Conservation (phyloP, 2,113 vertebrate genomes). For the Lophochroa leadbeateri region DNA sequence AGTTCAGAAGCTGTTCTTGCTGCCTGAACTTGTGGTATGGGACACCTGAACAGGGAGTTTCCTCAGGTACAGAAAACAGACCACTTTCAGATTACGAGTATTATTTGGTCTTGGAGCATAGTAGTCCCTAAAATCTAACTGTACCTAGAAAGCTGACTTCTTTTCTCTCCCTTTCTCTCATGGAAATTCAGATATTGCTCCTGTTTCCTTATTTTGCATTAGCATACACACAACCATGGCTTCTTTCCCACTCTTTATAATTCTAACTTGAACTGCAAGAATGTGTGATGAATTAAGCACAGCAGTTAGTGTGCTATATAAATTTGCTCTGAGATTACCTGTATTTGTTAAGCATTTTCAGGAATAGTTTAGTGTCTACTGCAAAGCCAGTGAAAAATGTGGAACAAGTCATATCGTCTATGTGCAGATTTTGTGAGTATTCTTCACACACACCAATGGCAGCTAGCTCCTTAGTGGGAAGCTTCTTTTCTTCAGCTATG, state of each 20-base stretch:
- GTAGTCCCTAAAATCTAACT: background rate
- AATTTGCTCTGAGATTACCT: background rate
- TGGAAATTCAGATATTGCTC: background rate
- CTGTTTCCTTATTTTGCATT: background rate
- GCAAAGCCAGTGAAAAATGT: background rate
- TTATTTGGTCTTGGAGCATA: background rate
- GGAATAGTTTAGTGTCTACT: background rate
- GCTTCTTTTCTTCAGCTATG: background rate
- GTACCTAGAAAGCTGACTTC: background rate
- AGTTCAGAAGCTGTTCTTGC: background rate
- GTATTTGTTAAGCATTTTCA: background rate
- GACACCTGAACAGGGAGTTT: background rate
- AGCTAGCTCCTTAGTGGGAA: background rate
- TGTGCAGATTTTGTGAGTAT: background rate
- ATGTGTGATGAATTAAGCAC: background rate
- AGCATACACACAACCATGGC: background rate
- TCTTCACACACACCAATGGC: background rate
- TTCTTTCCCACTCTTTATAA: background rate
- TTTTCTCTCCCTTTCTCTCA: background rate
- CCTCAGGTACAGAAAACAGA: background rate
- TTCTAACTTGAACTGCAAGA: background rate
- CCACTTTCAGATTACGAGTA: background rate
- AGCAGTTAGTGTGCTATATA: background rate
- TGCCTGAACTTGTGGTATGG: rapidly evolving
- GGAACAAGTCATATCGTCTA: background rate